A percentile compares a stretch with the other conserved stretches of the same genome.
These are phyloP conservation scores for Coleophora flavipennella DNA, from an alignment of 2,888 invertebrate species.

Conservation along the genomic window DNA sequence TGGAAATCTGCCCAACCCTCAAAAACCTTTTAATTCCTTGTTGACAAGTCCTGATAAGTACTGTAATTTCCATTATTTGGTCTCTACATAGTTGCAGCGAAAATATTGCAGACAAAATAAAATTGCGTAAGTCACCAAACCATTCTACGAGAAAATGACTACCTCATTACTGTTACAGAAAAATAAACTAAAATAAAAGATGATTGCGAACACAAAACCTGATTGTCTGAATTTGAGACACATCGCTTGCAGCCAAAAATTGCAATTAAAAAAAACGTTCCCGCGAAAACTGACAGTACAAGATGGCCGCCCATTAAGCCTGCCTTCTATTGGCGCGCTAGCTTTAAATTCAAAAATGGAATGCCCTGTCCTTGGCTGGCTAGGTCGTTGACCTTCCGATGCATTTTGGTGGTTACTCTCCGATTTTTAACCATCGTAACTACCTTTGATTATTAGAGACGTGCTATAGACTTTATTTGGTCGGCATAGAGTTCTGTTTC, in stretches of 20 bases:
- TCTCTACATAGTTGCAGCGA: no score
- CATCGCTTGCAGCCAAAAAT: conserved; percentile 19
- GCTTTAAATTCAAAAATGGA: conserved; percentile 69
- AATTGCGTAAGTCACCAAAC: no score
- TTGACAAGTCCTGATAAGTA: no score
- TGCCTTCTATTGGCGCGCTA: conserved; percentile 69
- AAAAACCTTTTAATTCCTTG: no score
- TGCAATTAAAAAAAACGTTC: conserved; percentile 47
- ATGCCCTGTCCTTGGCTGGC: conserved; percentile 70
- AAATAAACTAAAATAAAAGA: no score
- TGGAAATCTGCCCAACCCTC: no score
- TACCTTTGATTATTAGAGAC: conserved; percentile 14
- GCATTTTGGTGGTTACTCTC: conserved; percentile 65
- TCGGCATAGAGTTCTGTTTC: conserved; percentile 30
- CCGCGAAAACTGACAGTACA: conserved; percentile 58
- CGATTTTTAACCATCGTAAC: conserved; percentile 40
- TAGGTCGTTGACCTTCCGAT: conserved; percentile 69
- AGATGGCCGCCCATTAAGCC: conserved; percentile 70
- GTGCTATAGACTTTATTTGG: conserved; percentile 29
- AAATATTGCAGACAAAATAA: no score
- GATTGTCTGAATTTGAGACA: no score
- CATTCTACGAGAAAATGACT: no score
- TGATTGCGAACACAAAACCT: no score
- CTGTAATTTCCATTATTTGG: no score
- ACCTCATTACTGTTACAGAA: no score